These are phyloP conservation scores for Aphelenchoides fujianensis DNA, from an alignment of 1,140 invertebrate genomes.

Conservation along the genomic window DNA sequence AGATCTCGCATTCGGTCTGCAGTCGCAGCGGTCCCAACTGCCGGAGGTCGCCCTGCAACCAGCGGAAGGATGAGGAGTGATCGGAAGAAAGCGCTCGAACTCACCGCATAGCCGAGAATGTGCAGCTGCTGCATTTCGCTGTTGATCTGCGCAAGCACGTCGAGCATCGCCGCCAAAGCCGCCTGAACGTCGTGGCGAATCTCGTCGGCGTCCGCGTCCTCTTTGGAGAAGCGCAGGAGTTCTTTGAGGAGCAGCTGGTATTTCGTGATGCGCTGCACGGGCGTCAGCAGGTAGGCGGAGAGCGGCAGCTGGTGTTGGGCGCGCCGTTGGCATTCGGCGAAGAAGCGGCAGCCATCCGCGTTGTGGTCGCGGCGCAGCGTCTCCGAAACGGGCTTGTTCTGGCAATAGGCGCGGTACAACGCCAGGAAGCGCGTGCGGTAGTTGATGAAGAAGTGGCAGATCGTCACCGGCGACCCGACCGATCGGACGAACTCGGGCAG, in stretches of 20 bases:
- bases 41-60: slow-evolving; percentile 55
- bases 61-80: too few relatives aligned
- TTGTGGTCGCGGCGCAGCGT: slow-evolving; percentile 79
- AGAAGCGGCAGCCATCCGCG: slow-evolving; percentile 72
- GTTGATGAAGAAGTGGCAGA: slow-evolving; percentile 39
- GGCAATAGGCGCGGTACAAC: slow-evolving; percentile 95
- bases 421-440: slow-evolving; percentile 76
- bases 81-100: background rate
- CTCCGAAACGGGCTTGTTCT: slow-evolving; percentile 96
- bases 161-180: slow-evolving; percentile 55
- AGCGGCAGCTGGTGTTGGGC: slow-evolving; percentile 87
- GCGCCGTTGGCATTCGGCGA: slow-evolving; percentile 66
- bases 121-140: slow-evolving; percentile 61
- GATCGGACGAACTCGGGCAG: slow-evolving; percentile 35
- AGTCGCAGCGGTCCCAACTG: slow-evolving; percentile 54
- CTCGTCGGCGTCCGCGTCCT: slow-evolving; percentile 34
- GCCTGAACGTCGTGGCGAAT: slow-evolving; percentile 40
- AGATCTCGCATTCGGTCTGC: slow-evolving; percentile 59
- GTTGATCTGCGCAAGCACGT: slow-evolving; percentile 55
- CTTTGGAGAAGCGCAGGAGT: slow-evolving; percentile 51
- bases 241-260: slow-evolving; percentile 96
- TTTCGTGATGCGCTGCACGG: slow-evolving; percentile 97
- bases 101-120: slow-evolving; percentile 58
- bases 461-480: slow-evolving; percentile 33
- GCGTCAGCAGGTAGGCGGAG: slow-evolving; percentile 94